These are phyloP conservation scores for Drosophila monieri DNA, from an alignment of 2,888 invertebrate genomes.

Conservation along the genomic window DNA sequence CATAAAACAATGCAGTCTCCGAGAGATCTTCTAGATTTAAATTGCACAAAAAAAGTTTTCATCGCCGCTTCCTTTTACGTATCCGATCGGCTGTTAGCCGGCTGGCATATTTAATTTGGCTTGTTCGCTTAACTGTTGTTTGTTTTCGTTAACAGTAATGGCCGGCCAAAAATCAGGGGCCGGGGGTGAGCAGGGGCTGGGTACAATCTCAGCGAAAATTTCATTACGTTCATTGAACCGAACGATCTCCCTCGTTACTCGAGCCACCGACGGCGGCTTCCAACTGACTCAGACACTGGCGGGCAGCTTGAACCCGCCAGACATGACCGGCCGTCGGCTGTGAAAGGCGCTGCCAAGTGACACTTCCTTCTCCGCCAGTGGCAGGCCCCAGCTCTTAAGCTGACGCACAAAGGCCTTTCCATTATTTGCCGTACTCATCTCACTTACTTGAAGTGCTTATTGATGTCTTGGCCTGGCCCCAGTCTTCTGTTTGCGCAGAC, in stretches of 20 bases:
- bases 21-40: slow-evolving; percentile 55
- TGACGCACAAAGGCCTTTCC: slow-evolving; percentile 40
- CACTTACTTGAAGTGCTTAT: slow-evolving; percentile 39
- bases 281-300: slow-evolving; percentile 46
- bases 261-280: too few relatives aligned
- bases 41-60: slow-evolving; percentile 28
- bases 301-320: slow-evolving; percentile 36
- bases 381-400: slow-evolving; percentile 4
- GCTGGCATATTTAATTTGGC: slow-evolving; percentile 52
- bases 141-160: slow-evolving; percentile 72
- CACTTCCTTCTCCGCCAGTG: slow-evolving; percentile 36
- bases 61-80: slow-evolving; percentile 67
- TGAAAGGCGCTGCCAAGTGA: slow-evolving; percentile 26
- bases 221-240: slow-evolving; percentile 73
- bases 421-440: slow-evolving; percentile 42
- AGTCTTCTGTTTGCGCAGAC: slow-evolving; percentile 61
- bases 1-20: slow-evolving; percentile 45
- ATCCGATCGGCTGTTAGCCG: slow-evolving; percentile 5
- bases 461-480: slow-evolving; percentile 17
- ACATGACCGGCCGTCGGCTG: slow-evolving; percentile 38
- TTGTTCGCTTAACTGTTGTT: slow-evolving; percentile 69
- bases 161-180: slow-evolving; percentile 31
- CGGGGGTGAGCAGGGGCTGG: slow-evolving; percentile 2
- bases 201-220: slow-evolving; percentile 44
- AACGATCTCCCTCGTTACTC: slow-evolving; percentile 40